Evolutionary conservation across 2,113 vertebrate species (phyloP).

Genomic region (Symphodus melops): DNA sequence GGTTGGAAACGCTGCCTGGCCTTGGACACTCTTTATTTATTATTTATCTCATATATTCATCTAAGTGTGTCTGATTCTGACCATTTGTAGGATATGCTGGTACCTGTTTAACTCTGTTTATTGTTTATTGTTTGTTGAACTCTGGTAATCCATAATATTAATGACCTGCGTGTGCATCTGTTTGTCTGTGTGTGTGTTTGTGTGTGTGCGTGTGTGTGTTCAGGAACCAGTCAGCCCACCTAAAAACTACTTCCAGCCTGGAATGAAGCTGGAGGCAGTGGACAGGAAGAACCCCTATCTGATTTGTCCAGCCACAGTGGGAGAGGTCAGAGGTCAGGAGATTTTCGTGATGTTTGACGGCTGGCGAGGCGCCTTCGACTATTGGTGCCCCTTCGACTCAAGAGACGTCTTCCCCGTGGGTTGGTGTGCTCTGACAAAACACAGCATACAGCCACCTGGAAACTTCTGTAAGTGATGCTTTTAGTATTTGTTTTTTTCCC

Average conservation of each 20-base stretch:
- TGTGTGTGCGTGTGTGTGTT: slow-evolving; percentile 17
- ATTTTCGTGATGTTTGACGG: slow-evolving; percentile 96
- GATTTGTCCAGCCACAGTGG: slow-evolving; percentile 96
- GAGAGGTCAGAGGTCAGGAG: slow-evolving; percentile 91
- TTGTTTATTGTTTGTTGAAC: too few relatives aligned
- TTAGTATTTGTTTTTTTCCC: neutral
- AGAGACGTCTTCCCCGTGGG: slow-evolving; percentile 97
- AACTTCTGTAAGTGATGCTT: slow-evolving; percentile 79
- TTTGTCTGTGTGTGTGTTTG: neutral
- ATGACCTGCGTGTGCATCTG: neutral
- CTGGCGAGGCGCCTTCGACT: slow-evolving; percentile 95
- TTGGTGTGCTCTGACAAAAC: slow-evolving; percentile 93
- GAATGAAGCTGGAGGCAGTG: slow-evolving; percentile 97
- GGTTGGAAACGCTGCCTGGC: too few relatives aligned
- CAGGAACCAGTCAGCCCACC: slow-evolving; percentile 90
- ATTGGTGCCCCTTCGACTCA: slow-evolving; percentile 96
- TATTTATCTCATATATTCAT: too few relatives aligned
- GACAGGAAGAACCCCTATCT: slow-evolving; percentile 97
- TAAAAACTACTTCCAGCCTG: slow-evolving; percentile 91
- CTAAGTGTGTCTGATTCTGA: too few relatives aligned
- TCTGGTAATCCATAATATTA: neutral
- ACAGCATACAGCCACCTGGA: slow-evolving; percentile 93
- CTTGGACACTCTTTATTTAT: too few relatives aligned
- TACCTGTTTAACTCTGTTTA: neutral
- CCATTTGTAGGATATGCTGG: too few relatives aligned